A percentile compares a stretch with the other conserved stretches of the same genome.
Evolutionary conservation across 2,888 invertebrate genomes (phyloP).

Genomic region (Drosophila fulvimacula): DNA sequence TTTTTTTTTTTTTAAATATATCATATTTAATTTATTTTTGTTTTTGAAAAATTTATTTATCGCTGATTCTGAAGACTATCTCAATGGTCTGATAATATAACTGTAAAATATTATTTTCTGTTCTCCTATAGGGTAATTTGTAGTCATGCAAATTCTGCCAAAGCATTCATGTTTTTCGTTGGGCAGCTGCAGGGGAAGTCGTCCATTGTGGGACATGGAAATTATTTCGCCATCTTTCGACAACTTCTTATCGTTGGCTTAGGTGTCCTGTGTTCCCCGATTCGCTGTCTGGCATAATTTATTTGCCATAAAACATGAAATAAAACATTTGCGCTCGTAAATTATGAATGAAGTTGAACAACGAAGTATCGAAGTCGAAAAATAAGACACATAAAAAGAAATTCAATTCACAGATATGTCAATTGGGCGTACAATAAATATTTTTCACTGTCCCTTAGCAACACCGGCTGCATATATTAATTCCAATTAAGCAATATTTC

Average conservation of each 20-base stretch:
- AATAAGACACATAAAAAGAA: constrained; percentile 31
- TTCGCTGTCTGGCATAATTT: constrained; percentile 63
- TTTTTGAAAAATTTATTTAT: too few species aligned
- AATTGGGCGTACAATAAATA: constrained; percentile 6
- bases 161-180: not conserved
- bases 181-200: constrained; percentile 7
- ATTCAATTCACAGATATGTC: constrained; percentile 23
- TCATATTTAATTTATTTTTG: too few species aligned
- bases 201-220: constrained; percentile 44
- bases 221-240: constrained; percentile 69
- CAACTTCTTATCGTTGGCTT: constrained; percentile 68
- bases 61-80: too few species aligned
- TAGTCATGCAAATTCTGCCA: not conserved
- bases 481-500: constrained; percentile 46
- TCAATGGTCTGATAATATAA: too few species aligned
- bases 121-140: not conserved
- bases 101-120: not conserved
- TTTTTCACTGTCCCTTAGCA: constrained; percentile 5
- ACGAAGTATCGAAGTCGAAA: constrained; percentile 32
- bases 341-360: constrained; percentile 65
- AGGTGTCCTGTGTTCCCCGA: constrained; percentile 40
- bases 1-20: too few species aligned
- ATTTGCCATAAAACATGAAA: constrained; percentile 77
- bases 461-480: constrained; percentile 28
- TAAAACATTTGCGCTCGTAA: constrained; percentile 76